Evolutionary conservation across 92 coral and sea anemone genomes (phyloP), one percentile per base, ranked within the genome.

Genomic region (Bergia sp.): DNA sequence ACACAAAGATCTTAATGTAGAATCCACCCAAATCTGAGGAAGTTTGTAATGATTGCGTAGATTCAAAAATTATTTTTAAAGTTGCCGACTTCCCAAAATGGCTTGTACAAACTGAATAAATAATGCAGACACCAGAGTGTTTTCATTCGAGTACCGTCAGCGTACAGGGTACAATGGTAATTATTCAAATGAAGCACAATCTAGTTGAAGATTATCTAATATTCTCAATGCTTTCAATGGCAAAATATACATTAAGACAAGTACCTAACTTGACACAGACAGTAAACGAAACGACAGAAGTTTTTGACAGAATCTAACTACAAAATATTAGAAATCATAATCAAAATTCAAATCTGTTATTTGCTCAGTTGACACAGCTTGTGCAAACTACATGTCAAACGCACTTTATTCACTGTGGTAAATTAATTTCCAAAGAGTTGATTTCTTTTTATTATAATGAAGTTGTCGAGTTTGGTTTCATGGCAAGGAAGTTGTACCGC

Each of bases 311-410:
- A 5, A 12, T 37, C 67, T 37, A 42, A 43, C 65, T 8, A 11
- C 69, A 53, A 49, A 72, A 83, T 36, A n/a, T 29, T 18, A 44
- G 64, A 84, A 42, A 47, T 37, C 77, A 44, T 37, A 84, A 84
- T 65, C 87, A 84, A 84, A 84, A 84, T 71, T 84, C 79, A 84
- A 71, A 84, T 84, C 79, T 13, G 47, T 13, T 84, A 84, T 84
- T 84, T 84, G 79, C 44, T 45, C 79, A 84, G 77, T 81, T 67
- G 87, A 69, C 66, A 61, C 65, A 65, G 55, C 23, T 45, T 67
- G 15, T 71, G n/a, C 64, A 12, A 76, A 76, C 80, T 73, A 69
- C n/a, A n/a, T 49, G 78, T 69, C 77, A 71, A 84, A 50, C 44
- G 64, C 44, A 47, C 61, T 45, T 71, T 84, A 45, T 45, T 84